These are phyloP conservation scores for Circaetus cinerascens DNA, from an alignment of 2,113 vertebrate species.

Conservation along the genomic window DNA sequence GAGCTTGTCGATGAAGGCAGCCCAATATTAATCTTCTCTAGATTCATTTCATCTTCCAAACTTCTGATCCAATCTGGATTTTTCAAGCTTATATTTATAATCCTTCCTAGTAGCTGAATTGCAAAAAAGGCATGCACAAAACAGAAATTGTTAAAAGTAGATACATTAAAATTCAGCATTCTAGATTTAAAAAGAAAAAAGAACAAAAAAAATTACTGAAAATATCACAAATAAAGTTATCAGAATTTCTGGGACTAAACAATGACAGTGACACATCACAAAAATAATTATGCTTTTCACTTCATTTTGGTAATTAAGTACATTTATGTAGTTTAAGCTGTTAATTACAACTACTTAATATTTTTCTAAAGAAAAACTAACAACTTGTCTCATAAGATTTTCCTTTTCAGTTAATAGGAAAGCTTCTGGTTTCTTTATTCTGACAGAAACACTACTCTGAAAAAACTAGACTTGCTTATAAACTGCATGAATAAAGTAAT, in stretches of 20 bases:
- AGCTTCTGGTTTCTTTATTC: background rate
- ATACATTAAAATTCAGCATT: background rate
- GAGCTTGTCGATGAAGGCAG: slow-evolving; percentile 92
- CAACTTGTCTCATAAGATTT: background rate
- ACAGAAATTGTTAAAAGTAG: background rate
- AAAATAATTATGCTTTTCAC: background rate
- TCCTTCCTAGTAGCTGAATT: slow-evolving; percentile 83
- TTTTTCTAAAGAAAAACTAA: background rate
- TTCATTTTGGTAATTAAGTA: background rate
- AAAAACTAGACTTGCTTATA: background rate
- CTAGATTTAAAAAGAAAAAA: background rate
- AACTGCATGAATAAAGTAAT: background rate
- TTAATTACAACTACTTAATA: background rate
- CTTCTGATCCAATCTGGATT: slow-evolving; percentile 92
- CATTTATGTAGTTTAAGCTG: background rate
- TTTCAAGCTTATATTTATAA: slow-evolving; percentile 88
- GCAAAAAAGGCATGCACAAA: background rate
- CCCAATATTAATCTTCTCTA: slow-evolving; percentile 86
- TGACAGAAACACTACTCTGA: background rate
- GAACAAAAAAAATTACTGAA: background rate
- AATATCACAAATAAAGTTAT: background rate
- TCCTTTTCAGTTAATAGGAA: background rate
- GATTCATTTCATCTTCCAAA: slow-evolving; percentile 94
- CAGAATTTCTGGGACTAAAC: background rate
- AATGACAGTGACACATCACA: background rate